Base-by-base conservation (phyloP, 2,797 vertebrate species). In the Hyperoplus lanceolatus region DNA sequence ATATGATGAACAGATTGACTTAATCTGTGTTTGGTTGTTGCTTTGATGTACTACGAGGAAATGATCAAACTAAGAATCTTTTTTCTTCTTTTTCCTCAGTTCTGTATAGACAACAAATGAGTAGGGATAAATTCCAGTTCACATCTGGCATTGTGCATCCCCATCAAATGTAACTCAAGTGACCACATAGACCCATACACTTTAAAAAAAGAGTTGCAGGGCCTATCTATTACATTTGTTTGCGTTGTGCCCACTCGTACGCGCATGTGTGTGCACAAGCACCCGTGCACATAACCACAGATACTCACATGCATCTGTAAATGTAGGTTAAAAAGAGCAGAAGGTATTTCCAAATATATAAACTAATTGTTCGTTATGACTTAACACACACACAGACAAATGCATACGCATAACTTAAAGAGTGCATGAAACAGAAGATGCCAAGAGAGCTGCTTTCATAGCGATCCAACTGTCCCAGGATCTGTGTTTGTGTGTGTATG, bases 401-500 rank as follows among this genome's bases (percentile, higher is more conserved):
- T 48, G 38, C 56, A 67, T 57, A 78, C 60, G 58, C 4, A 13
- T 2, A 62, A 7, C 39, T 12, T 39, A 67, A 77, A 55, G 8
- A 74, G 29, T 67, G 82, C 79, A 75, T 56, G 55, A 50, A 68
- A n/a, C n/a, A n/a, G n/a, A 70, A 56, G 61, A 79, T 60, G 81
- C 77, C 69, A 81, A 76, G 55, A 83, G 38, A 79, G 55, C 63
- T 73, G 72, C 83, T 87, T 84, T 86, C 81, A 89, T 72, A 64
- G 57, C 42, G 67, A 55, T 70, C 88, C 77, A 87, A 81, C 65
- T 76, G 66, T 88, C 79, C 69, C 79, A 43, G 64, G 76, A 70
- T 78, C 29, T 9, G n/a, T 54, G 42, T 74, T 46, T 59, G 57
- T 58, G 67, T 18, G 43, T 38, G 29, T 14, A 45, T 62, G 56